These are phyloP conservation scores for Psilopsiagon aurifrons DNA, from an alignment of 2,113 vertebrate genomes.

Conservation along the genomic window DNA sequence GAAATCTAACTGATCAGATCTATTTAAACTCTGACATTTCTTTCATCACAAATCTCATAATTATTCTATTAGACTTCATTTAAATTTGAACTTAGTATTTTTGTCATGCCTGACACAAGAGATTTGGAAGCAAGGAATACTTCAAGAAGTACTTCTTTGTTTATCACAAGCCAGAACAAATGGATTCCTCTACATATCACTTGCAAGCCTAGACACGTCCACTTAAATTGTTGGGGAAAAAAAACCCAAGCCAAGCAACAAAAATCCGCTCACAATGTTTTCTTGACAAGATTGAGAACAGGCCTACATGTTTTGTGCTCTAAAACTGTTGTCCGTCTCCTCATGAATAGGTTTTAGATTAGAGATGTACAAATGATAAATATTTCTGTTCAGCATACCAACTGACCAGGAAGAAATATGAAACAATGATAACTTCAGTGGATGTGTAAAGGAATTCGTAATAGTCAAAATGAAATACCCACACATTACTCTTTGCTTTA, in stretches of 20 bases:
- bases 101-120: neutral
- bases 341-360: neutral
- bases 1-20: neutral
- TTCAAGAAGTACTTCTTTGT: neutral
- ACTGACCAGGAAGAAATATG: neutral
- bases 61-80: neutral
- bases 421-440: neutral
- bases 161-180: neutral
- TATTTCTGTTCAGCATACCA: neutral
- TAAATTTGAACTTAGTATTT: neutral
- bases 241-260: neutral
- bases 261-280: neutral
- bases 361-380: neutral
- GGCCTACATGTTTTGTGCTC: neutral
- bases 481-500: neutral
- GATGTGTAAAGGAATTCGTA: neutral
- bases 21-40: neutral
- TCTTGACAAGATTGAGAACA: neutral
- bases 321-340: neutral
- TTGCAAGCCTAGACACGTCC: neutral
- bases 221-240: neutral
- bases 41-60: neutral
- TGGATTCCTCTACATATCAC: neutral
- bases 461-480: neutral
- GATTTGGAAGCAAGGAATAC: neutral